Percentiles rank a stretch among this genome's conserved stretches.
phyloP scores from a whole-genome alignment of 2,113 vertebrate genomes.

The Clupea harengus region DNA sequence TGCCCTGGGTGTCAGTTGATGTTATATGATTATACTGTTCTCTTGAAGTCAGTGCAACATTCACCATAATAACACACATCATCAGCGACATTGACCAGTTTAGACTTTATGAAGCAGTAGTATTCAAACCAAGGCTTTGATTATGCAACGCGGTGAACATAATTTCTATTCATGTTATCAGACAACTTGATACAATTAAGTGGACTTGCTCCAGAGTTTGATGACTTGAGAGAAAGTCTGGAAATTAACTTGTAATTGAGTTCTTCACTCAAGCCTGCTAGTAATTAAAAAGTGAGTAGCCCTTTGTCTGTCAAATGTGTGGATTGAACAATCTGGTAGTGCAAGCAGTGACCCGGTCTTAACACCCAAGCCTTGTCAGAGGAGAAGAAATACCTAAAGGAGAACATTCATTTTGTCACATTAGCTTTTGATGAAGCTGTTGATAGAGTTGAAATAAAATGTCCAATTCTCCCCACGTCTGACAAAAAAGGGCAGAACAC shows the following conservation, averaged over 20 bases:
- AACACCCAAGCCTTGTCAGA: constrained; percentile 31
- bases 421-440: constrained; percentile 65
- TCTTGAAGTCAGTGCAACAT: background rate
- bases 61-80: background rate
- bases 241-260: constrained; percentile 46
- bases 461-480: constrained; percentile 53
- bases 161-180: constrained; percentile 15
- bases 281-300: constrained; percentile 44
- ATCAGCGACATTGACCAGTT: background rate
- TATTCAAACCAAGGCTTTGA: background rate
- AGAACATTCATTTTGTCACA: constrained; percentile 43
- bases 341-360: constrained; percentile 36
- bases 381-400: constrained; percentile 38
- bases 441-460: constrained; percentile 67
- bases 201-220: constrained; percentile 1
- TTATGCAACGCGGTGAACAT: background rate
- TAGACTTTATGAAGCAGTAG: background rate
- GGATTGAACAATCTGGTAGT: constrained; percentile 36
- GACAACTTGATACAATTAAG: constrained; percentile 16
- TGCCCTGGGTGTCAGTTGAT: background rate
- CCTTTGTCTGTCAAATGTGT: constrained; percentile 39
- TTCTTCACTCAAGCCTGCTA: constrained; percentile 45
- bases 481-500: constrained; percentile 62
- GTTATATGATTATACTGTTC: background rate
- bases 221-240: constrained; percentile 13